Evolutionary conservation across 2,888 invertebrate genomes (phyloP).

Genomic region (Caenorhabditis uteleia): DNA sequence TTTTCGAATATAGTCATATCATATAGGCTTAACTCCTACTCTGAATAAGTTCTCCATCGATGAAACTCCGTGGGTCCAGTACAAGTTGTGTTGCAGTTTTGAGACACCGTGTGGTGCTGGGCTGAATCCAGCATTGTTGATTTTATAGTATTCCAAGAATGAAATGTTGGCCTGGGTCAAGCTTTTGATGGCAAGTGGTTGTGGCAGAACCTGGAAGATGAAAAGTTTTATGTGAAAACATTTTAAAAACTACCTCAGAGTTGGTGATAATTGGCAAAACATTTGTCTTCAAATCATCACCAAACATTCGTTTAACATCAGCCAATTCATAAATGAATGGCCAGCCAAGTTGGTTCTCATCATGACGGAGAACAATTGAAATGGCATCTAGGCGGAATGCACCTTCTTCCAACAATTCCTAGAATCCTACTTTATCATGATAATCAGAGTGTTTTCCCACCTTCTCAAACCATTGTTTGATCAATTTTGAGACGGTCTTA

Average conservation of each 20-base stretch:
- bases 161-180: constrained; percentile 59
- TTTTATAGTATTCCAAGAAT: constrained; percentile 64
- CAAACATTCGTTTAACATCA: constrained; percentile 60
- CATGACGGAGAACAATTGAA: constrained; percentile 54
- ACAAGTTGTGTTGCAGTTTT: constrained; percentile 59
- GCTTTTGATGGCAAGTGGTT: constrained; percentile 58
- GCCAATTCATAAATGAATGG: constrained; percentile 62
- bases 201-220: constrained; percentile 62
- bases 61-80: constrained; percentile 57
- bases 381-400: constrained; percentile 63
- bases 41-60: constrained; percentile 55
- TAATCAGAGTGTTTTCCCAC: too few relatives aligned
- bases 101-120: constrained; percentile 42
- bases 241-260: too few relatives aligned
- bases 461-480: constrained; percentile 60
- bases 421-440: background rate
- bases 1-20: background rate
- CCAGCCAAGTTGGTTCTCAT: constrained; percentile 56
- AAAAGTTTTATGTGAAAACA: too few relatives aligned
- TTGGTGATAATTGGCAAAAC: constrained; percentile 62
- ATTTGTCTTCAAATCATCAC: constrained; percentile 62
- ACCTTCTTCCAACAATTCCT: constrained; percentile 57
- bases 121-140: constrained; percentile 58
- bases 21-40: constrained; percentile 14
- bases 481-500: constrained; percentile 51